Evolutionary conservation across 2,888 invertebrate species (phyloP).

Genomic region (Drosophila putrida): DNA sequence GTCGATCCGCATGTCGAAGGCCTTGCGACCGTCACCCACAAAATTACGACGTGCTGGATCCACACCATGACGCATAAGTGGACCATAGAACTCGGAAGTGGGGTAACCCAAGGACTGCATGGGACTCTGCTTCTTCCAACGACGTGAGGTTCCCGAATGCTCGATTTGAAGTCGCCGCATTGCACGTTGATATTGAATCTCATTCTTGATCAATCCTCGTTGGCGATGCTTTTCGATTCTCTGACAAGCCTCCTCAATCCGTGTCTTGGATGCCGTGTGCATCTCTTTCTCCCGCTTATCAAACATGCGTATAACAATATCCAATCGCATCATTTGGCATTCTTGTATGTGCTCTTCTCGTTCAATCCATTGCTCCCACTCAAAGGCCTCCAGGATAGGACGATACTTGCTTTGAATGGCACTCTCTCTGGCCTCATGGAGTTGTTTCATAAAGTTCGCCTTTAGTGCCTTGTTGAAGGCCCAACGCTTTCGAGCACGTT

Average conservation of each 20-base stretch:
- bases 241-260: constrained; percentile 86
- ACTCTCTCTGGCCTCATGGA: constrained; percentile 86
- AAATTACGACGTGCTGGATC: constrained; percentile 88
- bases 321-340: constrained; percentile 89
- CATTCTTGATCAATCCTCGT: constrained; percentile 87
- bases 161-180: constrained; percentile 86
- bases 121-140: constrained; percentile 85
- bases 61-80: constrained; percentile 88
- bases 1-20: constrained; percentile 83
- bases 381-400: constrained; percentile 91
- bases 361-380: constrained; percentile 93
- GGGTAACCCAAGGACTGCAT: constrained; percentile 87
- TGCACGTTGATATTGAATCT: constrained; percentile 83
- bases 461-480: constrained; percentile 88
- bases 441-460: constrained; percentile 86
- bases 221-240: constrained; percentile 86
- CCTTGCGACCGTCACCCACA: constrained; percentile 66
- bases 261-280: constrained; percentile 82
- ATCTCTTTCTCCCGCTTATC: constrained; percentile 86
- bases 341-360: constrained; percentile 92
- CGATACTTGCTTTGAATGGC: constrained; percentile 85
- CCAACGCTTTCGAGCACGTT: constrained; percentile 89
- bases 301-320: constrained; percentile 87
- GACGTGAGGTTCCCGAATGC: constrained; percentile 83
- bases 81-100: constrained; percentile 88